Evolutionary conservation across 2,113 vertebrate genomes (phyloP).

Genomic region (Lipophrys pholis): DNA sequence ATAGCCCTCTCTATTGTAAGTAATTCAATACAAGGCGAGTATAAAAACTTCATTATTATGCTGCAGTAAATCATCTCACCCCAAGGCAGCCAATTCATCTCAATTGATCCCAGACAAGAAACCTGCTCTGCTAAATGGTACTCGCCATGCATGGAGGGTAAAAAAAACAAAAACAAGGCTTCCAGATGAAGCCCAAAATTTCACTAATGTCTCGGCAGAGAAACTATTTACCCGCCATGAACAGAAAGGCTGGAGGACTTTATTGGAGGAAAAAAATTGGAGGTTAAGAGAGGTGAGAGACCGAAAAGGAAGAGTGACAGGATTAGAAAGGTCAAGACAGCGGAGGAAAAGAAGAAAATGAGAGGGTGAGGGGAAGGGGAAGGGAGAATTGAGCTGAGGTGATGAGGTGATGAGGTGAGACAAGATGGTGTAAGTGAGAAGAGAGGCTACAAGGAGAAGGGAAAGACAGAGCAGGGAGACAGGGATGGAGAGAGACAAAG

Average conservation of each 20-base stretch:
- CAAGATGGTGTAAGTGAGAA: slow-evolving; percentile 20
- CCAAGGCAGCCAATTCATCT: slow-evolving; percentile 54
- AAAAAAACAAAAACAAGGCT: slow-evolving; percentile 10
- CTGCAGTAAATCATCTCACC: slow-evolving; percentile 51
- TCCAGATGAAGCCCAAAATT: slow-evolving; percentile 44
- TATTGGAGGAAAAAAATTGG: slow-evolving; percentile 32
- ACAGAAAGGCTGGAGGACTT: slow-evolving; percentile 14
- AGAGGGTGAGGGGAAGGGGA: slow-evolving; percentile 20
- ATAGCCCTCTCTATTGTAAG: slow-evolving; percentile 25
- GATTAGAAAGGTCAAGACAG: slow-evolving; percentile 56
- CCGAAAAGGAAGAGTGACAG: slow-evolving; percentile 7
- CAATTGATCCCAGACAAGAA: slow-evolving; percentile 58
- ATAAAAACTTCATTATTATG: slow-evolving; percentile 53
- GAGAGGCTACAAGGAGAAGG: slow-evolving; percentile 6
- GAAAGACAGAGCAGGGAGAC: background rate
- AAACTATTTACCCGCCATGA: slow-evolving; percentile 12
- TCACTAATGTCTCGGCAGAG: slow-evolving; percentile 21
- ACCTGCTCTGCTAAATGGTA: slow-evolving; percentile 42
- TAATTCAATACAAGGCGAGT: slow-evolving; percentile 28
- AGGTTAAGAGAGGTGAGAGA: slow-evolving; percentile 40
- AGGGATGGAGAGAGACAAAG: background rate
- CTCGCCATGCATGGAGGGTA: slow-evolving; percentile 28
- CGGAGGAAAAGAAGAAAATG: slow-evolving; percentile 7
- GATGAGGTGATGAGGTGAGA: slow-evolving; percentile 34
- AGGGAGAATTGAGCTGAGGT: slow-evolving; percentile 31